Base-by-base conservation (phyloP, 2,113 vertebrate species). In the Picathartes gymnocephalus region DNA sequence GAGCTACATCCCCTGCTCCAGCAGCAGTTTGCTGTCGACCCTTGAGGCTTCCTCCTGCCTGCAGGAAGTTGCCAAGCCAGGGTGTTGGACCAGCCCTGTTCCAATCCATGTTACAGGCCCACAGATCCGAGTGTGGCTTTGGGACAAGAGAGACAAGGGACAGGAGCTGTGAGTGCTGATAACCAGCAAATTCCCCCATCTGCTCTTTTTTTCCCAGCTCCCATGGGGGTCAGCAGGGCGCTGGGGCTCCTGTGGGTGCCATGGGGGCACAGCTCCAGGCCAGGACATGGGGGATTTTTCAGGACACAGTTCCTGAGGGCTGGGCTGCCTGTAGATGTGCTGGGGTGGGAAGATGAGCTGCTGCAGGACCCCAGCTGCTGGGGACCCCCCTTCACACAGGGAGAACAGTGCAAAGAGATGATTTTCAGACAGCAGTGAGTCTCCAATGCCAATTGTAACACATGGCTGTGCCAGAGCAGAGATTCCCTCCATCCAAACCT, bases 21-120 rank as follows among this genome's bases (percentile, higher is more conserved):
- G 4, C 0, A 4, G 0, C 1, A 2, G 1, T 5, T 31, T 2
- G 0, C 50, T 78, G 15, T 40, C 1, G 0, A 9, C 12, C 28
- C 53, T 15, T 35, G 19, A 25, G 9, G 1, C 3, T 72, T 10
- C 12, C 7, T 33, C 40, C 51, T 51, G 20, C 27, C 25, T 58
- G 15, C 2, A 2, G n/a, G 27, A 31, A 47, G 5, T 4, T 42
- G 15, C 20, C 10, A 31, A 33, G 8, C 2, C 7, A 24, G 15
- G 4, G 50, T 9, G 2, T 4, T 4, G 24, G 17, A 86, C 4
- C 3, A 5, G 8, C 19, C 10, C 7, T 57, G 23, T 42, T n/a
- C 16, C 39, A 18, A 23, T 11, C 7, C 4, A 3, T 35, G 25
- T 18, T 31, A 15, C 23, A 18, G 28, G 11, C 19, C 33, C 40